Conservation (phyloP, 2,888 invertebrate species). For the Bellardia bayeri region DNA sequence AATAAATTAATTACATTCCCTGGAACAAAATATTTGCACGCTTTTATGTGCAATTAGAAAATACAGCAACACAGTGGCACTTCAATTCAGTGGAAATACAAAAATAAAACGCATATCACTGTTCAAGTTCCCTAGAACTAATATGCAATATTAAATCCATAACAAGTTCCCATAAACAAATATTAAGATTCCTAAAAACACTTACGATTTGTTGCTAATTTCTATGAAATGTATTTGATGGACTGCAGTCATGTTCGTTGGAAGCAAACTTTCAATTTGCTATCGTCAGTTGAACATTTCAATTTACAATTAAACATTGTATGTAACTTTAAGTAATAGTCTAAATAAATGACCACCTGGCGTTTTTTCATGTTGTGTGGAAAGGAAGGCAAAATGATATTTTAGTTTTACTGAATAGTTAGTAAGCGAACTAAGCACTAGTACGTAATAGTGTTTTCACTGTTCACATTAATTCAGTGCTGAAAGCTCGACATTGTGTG, state of each 20-base stretch:
- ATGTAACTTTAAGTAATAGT: no score
- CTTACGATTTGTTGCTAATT: neutral
- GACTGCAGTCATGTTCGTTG: no score
- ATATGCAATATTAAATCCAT: no score
- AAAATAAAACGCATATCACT: neutral
- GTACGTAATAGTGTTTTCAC: conserved; percentile 39
- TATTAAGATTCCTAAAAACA: no score
- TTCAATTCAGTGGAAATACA: conserved; percentile 12
- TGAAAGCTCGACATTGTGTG: conserved; percentile 61
- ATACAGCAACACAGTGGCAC: conserved; percentile 26
- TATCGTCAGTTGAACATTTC: conserved; percentile 15
- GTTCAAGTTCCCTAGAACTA: neutral
- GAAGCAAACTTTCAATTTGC: conserved; percentile 23
- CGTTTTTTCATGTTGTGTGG: no score
- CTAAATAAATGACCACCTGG: no score
- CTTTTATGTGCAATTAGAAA: conserved; percentile 49
- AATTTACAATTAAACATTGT: conserved; percentile 32
- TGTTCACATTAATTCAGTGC: conserved; percentile 64
- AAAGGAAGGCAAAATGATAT: no score
- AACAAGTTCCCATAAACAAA: no score
- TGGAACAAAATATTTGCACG: conserved; percentile 53
- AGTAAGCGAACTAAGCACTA: neutral
- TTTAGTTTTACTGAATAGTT: neutral
- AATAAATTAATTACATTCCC: conserved; percentile 69
- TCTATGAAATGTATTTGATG: no score